Percentiles rank a stretch among this genome's conserved stretches.
Evolutionary conservation across 2,888 invertebrate genomes (phyloP).

Genomic region (Pseudococcus viburni): DNA sequence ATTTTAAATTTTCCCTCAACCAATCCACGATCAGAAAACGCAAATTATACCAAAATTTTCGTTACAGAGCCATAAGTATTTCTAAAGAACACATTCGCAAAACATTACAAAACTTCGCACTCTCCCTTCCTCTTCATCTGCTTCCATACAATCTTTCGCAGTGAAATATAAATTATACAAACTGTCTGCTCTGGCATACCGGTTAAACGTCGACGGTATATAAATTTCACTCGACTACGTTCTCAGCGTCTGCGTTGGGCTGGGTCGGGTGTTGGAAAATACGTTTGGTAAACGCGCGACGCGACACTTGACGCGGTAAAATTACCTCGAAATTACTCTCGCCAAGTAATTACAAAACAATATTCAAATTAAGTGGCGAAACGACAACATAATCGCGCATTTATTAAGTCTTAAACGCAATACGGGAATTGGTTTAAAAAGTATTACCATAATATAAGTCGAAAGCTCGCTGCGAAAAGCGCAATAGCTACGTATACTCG

Average conservation of each 20-base stretch:
- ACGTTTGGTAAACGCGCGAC: neutral
- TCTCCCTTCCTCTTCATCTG: neutral
- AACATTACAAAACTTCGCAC: neutral
- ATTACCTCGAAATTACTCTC: neutral
- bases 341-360: constrained; percentile 23
- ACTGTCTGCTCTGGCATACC: neutral
- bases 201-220: neutral
- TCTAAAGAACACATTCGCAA: neutral
- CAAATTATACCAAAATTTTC: neutral
- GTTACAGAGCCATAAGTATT: too few species aligned
- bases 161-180: neutral
- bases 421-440: constrained; percentile 35
- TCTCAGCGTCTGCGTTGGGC: neutral
- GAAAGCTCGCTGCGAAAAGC: neutral
- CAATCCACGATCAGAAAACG: neutral
- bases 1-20: too few species aligned
- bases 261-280: neutral
- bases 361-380: constrained; percentile 35
- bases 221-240: neutral
- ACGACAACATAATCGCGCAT: constrained; percentile 35
- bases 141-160: neutral
- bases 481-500: neutral
- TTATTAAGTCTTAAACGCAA: constrained; percentile 35
- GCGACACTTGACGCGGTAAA: constrained; percentile 28
- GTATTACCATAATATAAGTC: constrained; percentile 20